A percentile compares a stretch with the other conserved stretches of the same genome.
These are phyloP conservation scores for Otolemur crassicaudatus DNA, from an alignment of 2,797 vertebrate genomes.

Conservation along the genomic window DNA sequence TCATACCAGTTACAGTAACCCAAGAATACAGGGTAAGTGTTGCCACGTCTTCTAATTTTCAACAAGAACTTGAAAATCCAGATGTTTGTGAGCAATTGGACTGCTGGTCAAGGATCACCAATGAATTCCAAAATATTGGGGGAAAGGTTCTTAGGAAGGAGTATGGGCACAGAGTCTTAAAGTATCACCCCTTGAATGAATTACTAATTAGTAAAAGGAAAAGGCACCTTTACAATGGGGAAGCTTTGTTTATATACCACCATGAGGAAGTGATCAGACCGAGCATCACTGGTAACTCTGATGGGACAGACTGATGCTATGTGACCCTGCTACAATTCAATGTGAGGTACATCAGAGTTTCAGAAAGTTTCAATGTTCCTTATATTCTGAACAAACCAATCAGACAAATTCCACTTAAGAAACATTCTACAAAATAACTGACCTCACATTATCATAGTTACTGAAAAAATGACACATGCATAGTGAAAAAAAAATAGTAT, in stretches of 20 bases:
- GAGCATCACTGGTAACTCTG: not conserved
- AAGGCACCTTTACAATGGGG: not conserved
- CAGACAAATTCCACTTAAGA: conserved; percentile 7
- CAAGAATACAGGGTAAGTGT: not conserved
- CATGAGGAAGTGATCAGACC: not conserved
- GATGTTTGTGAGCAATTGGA: not conserved
- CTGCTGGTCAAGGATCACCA: not conserved
- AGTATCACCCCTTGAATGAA: not conserved
- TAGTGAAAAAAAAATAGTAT: not conserved
- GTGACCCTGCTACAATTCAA: not conserved
- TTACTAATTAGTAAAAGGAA: not conserved
- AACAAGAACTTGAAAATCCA: not conserved
- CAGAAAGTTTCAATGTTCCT: not conserved
- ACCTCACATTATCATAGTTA: not conserved
- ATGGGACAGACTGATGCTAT: not conserved
- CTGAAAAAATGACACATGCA: not conserved
- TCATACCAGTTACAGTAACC: not conserved
- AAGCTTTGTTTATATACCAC: not conserved
- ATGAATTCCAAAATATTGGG: not conserved
- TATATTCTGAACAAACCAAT: not conserved
- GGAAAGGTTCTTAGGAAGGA: not conserved
- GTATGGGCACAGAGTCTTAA: not conserved
- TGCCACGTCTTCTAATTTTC: not conserved
- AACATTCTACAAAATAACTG: not conserved
- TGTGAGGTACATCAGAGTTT: not conserved